These are phyloP conservation scores for Ibidorhyncha struthersii DNA, from an alignment of 2,113 vertebrate genomes.

Conservation along the genomic window DNA sequence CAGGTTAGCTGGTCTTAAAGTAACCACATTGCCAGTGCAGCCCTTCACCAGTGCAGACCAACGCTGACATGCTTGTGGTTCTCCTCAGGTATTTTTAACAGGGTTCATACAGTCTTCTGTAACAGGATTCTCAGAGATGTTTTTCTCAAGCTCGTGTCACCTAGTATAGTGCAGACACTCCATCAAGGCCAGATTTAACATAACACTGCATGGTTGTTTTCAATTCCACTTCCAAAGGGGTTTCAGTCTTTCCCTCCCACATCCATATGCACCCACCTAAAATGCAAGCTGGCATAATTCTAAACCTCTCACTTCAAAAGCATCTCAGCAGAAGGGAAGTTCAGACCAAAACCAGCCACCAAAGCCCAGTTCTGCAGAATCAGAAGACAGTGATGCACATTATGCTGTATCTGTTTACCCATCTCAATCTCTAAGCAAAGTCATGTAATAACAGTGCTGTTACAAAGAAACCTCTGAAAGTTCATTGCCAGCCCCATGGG, in stretches of 20 bases:
- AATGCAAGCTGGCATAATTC: background rate
- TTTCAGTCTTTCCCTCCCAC: background rate
- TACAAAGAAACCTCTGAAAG: background rate
- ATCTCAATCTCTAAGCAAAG: background rate
- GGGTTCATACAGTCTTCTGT: background rate
- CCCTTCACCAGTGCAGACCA: background rate
- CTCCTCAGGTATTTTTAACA: background rate
- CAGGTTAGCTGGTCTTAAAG: background rate
- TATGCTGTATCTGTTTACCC: background rate
- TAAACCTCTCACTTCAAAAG: background rate
- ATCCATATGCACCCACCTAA: background rate
- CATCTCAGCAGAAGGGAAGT: background rate
- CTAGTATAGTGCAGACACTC: background rate
- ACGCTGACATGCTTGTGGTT: background rate
- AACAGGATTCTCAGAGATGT: background rate
- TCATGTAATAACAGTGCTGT: background rate
- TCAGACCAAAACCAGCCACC: background rate
- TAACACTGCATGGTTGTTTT: background rate
- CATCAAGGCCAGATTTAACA: background rate
- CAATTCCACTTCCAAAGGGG: background rate
- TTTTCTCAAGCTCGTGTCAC: background rate
- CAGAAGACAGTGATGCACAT: background rate
- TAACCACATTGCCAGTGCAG: background rate
- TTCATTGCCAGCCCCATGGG: background rate
- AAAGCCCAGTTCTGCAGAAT: background rate